phyloP scores from a whole-genome alignment of 1,140 invertebrate species.

The Chlorops oryzae region DNA sequence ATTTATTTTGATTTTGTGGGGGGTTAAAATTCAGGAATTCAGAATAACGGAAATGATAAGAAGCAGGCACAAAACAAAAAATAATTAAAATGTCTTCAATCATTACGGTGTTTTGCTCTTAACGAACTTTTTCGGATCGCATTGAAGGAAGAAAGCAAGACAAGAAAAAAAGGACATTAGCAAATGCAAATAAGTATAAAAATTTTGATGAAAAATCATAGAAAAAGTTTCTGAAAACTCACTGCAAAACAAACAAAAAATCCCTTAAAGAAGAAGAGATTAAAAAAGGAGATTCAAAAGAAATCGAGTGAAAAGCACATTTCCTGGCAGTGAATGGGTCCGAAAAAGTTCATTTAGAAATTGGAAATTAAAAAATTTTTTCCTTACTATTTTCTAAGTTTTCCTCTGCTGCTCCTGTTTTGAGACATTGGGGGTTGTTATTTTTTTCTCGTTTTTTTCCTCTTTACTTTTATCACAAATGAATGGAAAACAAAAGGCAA shows the following conservation, averaged over 20 bases:
- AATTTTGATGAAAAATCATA: conserved; percentile 31
- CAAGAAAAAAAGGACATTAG: conserved; percentile 17
- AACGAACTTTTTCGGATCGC: too few relatives aligned
- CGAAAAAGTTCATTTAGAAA: conserved; percentile 42
- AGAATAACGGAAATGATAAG: conserved; percentile 44
- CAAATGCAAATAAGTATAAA: conserved; percentile 5
- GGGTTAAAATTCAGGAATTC: too few relatives aligned
- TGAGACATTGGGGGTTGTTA: background rate
- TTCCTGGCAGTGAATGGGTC: conserved; percentile 22
- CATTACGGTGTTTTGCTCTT: conserved; percentile 34
- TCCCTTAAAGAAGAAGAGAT: conserved; percentile 5
- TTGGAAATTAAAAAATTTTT: background rate
- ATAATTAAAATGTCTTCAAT: conserved; percentile 46
- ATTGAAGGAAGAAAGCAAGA: too few relatives aligned
- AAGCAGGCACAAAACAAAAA: conserved; percentile 18
- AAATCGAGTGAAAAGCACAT: conserved; percentile 27
- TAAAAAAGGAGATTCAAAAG: conserved; percentile 13
- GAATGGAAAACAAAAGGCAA: conserved; percentile 4
- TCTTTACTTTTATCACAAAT: background rate
- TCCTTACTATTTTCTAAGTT: background rate
- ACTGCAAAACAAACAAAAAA: conserved; percentile 8
- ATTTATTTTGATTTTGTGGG: too few relatives aligned
- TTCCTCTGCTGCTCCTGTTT: background rate
- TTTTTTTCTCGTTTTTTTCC: background rate
- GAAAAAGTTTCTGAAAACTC: conserved; percentile 2